Evolutionary conservation across 1,140 invertebrate species (phyloP).

Genomic region (Camponotus vicinus): DNA sequence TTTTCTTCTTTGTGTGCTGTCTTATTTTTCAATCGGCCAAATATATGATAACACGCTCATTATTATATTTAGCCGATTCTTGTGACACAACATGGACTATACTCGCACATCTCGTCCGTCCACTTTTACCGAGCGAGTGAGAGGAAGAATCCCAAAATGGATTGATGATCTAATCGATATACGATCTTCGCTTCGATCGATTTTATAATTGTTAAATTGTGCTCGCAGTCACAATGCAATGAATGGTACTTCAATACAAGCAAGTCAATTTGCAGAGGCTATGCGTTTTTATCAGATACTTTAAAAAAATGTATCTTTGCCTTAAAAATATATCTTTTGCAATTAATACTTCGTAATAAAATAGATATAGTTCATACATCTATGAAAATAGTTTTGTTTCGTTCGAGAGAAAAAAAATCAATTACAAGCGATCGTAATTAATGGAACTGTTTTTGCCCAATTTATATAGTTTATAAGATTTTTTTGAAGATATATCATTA

Average conservation of each 20-base stretch:
- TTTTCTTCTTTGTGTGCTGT: neutral
- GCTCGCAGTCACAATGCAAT: neutral
- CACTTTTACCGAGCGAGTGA: slow-evolving; percentile 50
- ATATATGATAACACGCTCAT: too few species aligned
- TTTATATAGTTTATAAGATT: neutral
- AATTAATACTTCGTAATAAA: neutral
- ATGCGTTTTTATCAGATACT: neutral
- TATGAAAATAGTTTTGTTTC: neutral
- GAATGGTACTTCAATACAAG: neutral
- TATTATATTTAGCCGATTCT: slow-evolving; percentile 14
- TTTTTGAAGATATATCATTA: neutral
- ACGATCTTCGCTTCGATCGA: slow-evolving; percentile 26
- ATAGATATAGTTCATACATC: neutral
- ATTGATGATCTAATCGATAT: slow-evolving; percentile 37
- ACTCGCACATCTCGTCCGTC: neutral
- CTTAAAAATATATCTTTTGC: neutral
- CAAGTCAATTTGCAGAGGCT: neutral
- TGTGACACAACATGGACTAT: slow-evolving; percentile 2
- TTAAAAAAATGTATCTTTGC: neutral
- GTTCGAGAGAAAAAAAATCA: neutral
- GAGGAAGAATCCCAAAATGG: slow-evolving; percentile 32
- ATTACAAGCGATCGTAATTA: neutral
- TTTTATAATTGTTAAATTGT: neutral
- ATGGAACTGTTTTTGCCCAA: neutral
- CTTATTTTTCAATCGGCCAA: neutral